Percentiles rank a stretch among this genome's conserved stretches.
Evolutionary conservation across 37 sponge, comb jelly and placozoan genomes (phyloP).

Genomic region (Chondrilla cf. caribensis): DNA sequence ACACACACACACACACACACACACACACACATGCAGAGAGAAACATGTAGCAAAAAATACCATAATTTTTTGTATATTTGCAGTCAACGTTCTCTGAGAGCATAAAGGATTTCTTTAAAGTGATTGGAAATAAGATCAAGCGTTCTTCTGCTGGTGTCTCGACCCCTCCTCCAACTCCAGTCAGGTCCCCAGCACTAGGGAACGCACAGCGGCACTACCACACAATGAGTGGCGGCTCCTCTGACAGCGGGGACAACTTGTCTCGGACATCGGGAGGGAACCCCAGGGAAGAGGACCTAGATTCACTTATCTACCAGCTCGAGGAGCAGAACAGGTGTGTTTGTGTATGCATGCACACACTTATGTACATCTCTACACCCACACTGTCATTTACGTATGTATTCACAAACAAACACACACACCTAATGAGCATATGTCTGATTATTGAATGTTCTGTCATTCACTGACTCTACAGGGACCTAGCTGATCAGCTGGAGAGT

Average conservation of each 20-base stretch:
- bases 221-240: neutral
- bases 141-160: neutral
- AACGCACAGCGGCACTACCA: neutral
- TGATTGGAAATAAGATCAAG: constrained; percentile 17
- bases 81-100: neutral
- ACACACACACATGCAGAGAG: neutral
- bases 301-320: constrained; percentile 16
- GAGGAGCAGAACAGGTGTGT: constrained; percentile 19
- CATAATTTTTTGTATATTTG: too few species aligned
- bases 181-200: neutral
- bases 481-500: neutral
- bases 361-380: neutral
- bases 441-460: too few species aligned
- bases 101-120: constrained; percentile 38
- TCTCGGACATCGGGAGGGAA: neutral
- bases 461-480: constrained; percentile 9
- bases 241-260: neutral
- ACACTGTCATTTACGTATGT: neutral
- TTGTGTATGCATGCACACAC: neutral
- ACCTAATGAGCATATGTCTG: too few species aligned
- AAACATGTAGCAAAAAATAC: neutral
- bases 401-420: too few species aligned
- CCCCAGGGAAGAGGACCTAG: neutral
- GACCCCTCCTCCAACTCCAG: neutral
- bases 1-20: neutral